These are phyloP conservation scores for Drosophila phalerata DNA, from an alignment of 2,888 invertebrate species.

Conservation along the genomic window DNA sequence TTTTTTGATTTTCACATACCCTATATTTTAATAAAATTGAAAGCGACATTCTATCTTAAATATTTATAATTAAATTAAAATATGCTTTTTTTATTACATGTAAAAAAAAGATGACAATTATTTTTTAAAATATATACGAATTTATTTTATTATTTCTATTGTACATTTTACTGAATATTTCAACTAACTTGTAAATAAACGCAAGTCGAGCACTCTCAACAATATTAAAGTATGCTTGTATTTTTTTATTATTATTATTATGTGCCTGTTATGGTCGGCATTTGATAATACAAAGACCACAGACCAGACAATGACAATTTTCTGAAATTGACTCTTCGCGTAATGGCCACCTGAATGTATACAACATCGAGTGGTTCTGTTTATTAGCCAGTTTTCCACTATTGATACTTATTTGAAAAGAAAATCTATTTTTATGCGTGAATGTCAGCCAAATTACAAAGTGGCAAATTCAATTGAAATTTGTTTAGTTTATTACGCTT, in stretches of 20 bases:
- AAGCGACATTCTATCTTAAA: neutral
- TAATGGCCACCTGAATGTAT: slow-evolving; percentile 55
- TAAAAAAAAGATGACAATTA: no score
- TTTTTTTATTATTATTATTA: slow-evolving; percentile 56
- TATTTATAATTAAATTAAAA: neutral
- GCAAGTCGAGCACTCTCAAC: neutral
- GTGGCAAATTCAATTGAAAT: slow-evolving; percentile 13
- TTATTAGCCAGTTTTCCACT: slow-evolving; percentile 41
- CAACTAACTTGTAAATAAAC: slow-evolving; percentile 7
- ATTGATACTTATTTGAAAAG: slow-evolving; percentile 25
- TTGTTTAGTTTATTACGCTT: slow-evolving; percentile 2
- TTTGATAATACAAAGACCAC: slow-evolving; percentile 53
- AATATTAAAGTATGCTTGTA: neutral
- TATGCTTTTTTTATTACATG: no score
- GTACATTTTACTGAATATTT: neutral
- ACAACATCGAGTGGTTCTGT: slow-evolving; percentile 22
- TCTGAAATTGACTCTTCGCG: slow-evolving; percentile 63
- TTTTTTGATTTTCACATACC: slow-evolving; percentile 34
- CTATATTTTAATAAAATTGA: slow-evolving; percentile 13
- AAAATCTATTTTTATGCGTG: slow-evolving; percentile 19
- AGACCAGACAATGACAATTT: slow-evolving; percentile 49
- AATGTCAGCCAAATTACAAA: neutral
- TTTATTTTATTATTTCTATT: neutral
- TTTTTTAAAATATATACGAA: neutral
- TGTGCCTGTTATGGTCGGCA: slow-evolving; percentile 53